These are phyloP conservation scores for Gryon sp. DNA, from an alignment of 1,140 invertebrate genomes.

Conservation along the genomic window DNA sequence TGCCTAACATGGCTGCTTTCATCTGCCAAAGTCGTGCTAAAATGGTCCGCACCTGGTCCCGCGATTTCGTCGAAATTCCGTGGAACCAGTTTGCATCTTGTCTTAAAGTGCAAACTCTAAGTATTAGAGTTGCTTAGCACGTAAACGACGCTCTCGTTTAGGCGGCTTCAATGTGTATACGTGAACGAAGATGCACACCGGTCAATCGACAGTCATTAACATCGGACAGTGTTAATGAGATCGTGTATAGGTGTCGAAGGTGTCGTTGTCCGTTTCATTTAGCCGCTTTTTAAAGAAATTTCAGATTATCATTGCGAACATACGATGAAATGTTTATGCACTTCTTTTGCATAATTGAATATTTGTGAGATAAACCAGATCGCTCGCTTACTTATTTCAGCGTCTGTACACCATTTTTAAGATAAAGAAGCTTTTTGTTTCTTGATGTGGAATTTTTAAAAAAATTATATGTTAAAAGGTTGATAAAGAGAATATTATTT, in stretches of 20 bases:
- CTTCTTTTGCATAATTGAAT: slow-evolving; percentile 46
- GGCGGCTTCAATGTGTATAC: slow-evolving; percentile 22
- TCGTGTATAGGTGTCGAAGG: slow-evolving; percentile 70
- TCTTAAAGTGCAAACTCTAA: slow-evolving; percentile 58
- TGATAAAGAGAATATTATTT: too few species aligned
- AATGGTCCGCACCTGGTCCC: slow-evolving; percentile 23
- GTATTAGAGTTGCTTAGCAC: slow-evolving; percentile 75
- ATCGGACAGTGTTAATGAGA: slow-evolving; percentile 73
- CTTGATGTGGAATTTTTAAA: too few species aligned
- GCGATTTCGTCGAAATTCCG: slow-evolving; percentile 65
- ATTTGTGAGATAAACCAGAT: slow-evolving; percentile 29
- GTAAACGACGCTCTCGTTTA: slow-evolving; percentile 74
- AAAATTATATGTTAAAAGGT: too few species aligned
- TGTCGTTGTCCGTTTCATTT: slow-evolving; percentile 65
- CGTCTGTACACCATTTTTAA: too few species aligned
- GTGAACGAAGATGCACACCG: slow-evolving; percentile 6
- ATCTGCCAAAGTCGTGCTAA: slow-evolving; percentile 1
- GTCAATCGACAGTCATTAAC: slow-evolving; percentile 72
- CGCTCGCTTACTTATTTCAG: too few species aligned
- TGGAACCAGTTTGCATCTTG: slow-evolving; percentile 68
- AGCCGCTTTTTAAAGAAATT: slow-evolving; percentile 25
- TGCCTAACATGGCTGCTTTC: slow-evolving; percentile 21
- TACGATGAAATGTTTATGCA: slow-evolving; percentile 18
- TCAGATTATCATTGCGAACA: slow-evolving; percentile 17
- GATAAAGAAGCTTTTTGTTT: too few species aligned